Evolutionary conservation across 2,113 vertebrate species (phyloP).

Genomic region (Pipra filicauda): DNA sequence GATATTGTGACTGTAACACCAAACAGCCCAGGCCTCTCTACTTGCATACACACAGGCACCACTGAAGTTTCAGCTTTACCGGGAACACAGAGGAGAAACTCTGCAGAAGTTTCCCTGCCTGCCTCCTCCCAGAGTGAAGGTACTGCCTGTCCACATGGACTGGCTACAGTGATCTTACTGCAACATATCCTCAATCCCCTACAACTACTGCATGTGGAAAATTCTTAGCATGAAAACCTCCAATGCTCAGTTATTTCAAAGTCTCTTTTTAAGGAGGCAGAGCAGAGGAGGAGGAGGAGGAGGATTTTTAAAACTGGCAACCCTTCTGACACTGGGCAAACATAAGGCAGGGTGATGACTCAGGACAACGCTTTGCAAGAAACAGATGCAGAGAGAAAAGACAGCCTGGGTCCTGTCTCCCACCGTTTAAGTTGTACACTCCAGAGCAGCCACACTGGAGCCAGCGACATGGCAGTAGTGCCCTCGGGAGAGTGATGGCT

Average conservation of each 20-base stretch:
- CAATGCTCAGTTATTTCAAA: not conserved
- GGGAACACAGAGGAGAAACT: not conserved
- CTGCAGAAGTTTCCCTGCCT: not conserved
- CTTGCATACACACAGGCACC: not conserved
- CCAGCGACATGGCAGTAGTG: not conserved
- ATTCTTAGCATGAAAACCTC: not conserved
- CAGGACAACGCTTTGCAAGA: accelerated
- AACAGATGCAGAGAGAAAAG: not conserved
- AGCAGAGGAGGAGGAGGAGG: not conserved
- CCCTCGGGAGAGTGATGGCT: not conserved
- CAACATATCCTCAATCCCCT: not conserved
- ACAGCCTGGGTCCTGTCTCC: not conserved
- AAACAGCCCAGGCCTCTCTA: not conserved
- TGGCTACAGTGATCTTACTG: not conserved
- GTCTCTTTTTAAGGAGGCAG: not conserved
- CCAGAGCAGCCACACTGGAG: not conserved
- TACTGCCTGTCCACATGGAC: not conserved
- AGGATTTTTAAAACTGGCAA: not conserved
- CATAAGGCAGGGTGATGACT: not conserved
- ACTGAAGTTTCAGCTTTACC: not conserved
- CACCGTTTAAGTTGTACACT: accelerated
- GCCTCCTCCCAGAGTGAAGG: not conserved
- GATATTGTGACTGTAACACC: not conserved
- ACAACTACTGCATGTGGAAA: not conserved
- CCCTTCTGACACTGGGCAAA: not conserved